Evolutionary conservation across 2,888 invertebrate genomes (phyloP).

Genomic region (Erynnis tages): DNA sequence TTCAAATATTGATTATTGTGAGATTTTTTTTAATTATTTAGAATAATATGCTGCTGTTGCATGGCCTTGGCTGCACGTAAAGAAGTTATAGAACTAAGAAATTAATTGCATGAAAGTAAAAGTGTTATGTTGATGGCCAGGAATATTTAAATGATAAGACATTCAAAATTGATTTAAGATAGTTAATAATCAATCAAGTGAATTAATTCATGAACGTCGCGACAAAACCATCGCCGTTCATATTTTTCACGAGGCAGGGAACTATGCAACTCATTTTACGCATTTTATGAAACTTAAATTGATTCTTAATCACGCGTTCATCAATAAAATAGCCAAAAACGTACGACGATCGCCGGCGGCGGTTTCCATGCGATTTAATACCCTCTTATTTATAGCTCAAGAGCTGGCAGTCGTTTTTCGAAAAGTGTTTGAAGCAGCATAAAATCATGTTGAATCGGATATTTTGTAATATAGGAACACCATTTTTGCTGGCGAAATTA

Average conservation of each 20-base stretch:
- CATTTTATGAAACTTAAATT: conserved; percentile 48
- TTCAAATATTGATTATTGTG: not conserved
- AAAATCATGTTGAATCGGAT: too few species aligned
- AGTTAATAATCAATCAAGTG: not conserved
- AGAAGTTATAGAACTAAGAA: not conserved
- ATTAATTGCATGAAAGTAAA: not conserved
- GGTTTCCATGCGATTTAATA: conserved; percentile 60
- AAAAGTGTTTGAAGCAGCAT: too few species aligned
- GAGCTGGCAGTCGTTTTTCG: too few species aligned
- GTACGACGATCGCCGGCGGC: conserved; percentile 41
- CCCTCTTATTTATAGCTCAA: conserved; percentile 22
- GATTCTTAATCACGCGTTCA: conserved; percentile 68
- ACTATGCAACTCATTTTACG: conserved; percentile 21
- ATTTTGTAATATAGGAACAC: too few species aligned
- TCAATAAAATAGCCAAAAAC: conserved; percentile 63
- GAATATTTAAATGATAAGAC: too few species aligned
- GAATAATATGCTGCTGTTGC: not conserved
- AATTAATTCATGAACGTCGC: not conserved
- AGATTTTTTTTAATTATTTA: not conserved
- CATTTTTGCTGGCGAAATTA: too few species aligned
- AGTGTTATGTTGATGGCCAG: too few species aligned
- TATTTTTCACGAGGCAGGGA: conserved; percentile 6
- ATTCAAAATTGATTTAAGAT: conserved; percentile 1
- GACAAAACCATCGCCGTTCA: not conserved
- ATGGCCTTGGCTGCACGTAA: not conserved